A percentile compares a stretch with the other conserved stretches of the same genome.
These are phyloP conservation scores for Balearica regulorum DNA, from an alignment of 2,797 vertebrate species.

Conservation along the genomic window DNA sequence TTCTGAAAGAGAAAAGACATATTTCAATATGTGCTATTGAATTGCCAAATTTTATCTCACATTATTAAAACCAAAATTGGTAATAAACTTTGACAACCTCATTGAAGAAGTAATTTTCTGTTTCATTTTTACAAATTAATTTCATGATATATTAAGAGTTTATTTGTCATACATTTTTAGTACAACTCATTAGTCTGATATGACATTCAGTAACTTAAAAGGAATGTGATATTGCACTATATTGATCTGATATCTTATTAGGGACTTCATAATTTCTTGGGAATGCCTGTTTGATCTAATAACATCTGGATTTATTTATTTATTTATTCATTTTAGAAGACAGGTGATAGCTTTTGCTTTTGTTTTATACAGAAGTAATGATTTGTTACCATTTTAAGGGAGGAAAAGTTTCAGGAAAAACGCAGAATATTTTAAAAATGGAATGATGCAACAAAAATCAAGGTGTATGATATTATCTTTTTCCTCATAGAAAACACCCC, in stretches of 20 bases:
- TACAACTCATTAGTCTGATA: slow-evolving; percentile 34
- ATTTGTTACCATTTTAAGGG: background rate
- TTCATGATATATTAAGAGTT: slow-evolving; percentile 43
- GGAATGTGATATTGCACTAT: background rate
- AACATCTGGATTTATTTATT: background rate
- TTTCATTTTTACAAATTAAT: slow-evolving; percentile 46
- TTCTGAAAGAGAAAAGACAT: background rate
- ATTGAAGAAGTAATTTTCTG: slow-evolving; percentile 46
- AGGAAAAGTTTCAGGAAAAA: background rate
- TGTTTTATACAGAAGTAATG: background rate
- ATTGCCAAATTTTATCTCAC: slow-evolving; percentile 18
- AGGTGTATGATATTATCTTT: background rate
- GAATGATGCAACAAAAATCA: background rate
- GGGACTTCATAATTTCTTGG: slow-evolving; percentile 1
- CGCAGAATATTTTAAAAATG: background rate
- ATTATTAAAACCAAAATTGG: background rate
- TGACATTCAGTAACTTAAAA: slow-evolving; percentile 30
- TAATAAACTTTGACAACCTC: slow-evolving; percentile 59
- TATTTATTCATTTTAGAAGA: background rate
- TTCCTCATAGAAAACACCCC: background rate
- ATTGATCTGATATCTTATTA: background rate
- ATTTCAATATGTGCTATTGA: background rate
- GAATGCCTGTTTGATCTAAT: background rate
- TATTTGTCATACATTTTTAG: slow-evolving; percentile 51
- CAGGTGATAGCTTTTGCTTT: background rate